Conservation (phyloP, 2,888 invertebrate genomes). For the Drosophila leonis region DNA sequence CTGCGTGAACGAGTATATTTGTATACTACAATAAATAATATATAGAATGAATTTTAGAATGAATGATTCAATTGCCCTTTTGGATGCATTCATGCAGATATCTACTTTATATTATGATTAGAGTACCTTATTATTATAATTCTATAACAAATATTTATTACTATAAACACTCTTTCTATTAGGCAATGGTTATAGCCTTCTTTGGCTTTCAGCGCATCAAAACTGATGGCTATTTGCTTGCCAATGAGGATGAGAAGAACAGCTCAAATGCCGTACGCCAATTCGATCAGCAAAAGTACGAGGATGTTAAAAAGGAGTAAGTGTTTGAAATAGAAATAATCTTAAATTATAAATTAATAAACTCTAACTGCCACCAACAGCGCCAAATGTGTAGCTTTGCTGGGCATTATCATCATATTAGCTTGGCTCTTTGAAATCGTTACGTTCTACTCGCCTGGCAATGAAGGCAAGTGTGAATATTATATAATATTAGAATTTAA, state of each 20-base stretch:
- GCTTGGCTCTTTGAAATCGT: conserved; percentile 91
- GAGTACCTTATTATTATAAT: too few relatives aligned
- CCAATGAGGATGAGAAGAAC: conserved; percentile 39
- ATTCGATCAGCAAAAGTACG: conserved; percentile 76
- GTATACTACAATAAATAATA: too few relatives aligned
- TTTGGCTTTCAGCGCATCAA: conserved; percentile 84
- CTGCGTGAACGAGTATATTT: neutral
- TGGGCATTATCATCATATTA: conserved; percentile 89
- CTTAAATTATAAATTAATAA: neutral
- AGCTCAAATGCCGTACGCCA: conserved; percentile 10
- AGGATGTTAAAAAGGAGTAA: conserved; percentile 83
- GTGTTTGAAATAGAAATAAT: conserved; percentile 25
- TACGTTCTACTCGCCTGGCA: conserved; percentile 86
- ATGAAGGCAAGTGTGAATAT: conserved; percentile 47
- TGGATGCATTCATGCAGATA: too few relatives aligned
- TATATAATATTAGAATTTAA: neutral
- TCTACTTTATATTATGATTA: too few relatives aligned
- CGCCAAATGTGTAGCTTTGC: conserved; percentile 84
- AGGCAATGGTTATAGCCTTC: conserved; percentile 77
- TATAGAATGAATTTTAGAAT: too few relatives aligned
- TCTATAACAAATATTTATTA: neutral
- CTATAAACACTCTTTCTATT: conserved; percentile 30
- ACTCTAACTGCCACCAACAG: conserved; percentile 51
- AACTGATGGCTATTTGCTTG: conserved; percentile 42
- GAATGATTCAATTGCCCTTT: too few relatives aligned